Evolutionary conservation across 1,140 invertebrate species (phyloP), one percentile per base, ranked within the genome.

Genomic region (Lerema accius): DNA sequence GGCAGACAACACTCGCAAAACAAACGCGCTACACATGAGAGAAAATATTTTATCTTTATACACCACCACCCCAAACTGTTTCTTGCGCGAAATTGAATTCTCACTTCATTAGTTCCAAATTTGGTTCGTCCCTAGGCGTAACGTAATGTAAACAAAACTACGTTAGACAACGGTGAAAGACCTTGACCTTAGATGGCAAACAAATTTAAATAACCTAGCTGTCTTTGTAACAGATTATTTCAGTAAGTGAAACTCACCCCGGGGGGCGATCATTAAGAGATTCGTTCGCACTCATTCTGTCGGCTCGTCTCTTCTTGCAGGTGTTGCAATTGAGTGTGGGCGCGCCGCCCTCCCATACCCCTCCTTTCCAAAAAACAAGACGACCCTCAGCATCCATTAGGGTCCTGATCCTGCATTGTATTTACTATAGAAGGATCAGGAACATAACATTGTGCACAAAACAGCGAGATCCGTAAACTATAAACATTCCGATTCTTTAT

Each of bases 301-400:
- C 84, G 10, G 80, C 73, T 15, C 84, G 71, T 19, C 84, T 76
- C 65, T 84, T 86, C 73, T 85, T 86, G 66, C 86, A 87, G 28
- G 84, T 89, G 64, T 84, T 82, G 58, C 86, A 89, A 59, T 61
- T 80, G 16, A 87, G 64, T 26, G 84, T 85, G 23, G 86, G 86
- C n/a, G 83, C 80, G 13, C 76, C 83, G 3, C 81, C 81, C 53
- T 83, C 86, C 83, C 83, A 87, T 61, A 89, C 59, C 13, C 84
- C 84, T 17, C 80, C 76, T 71, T 87, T 86, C 86, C 86, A 89
- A 60, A 89, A 87, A 49, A 87, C 71, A 55, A 89, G 70, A 16
- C 79, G 72, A 53, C 86, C 84, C 62, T 89, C 86, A 75, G 77
- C 78, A 71, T 89, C 86, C 86, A 89, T 89, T 55, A 71, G 71